phyloP scores from a whole-genome alignment of 1,140 invertebrate genomes.

The Latrodectus geometricus region DNA sequence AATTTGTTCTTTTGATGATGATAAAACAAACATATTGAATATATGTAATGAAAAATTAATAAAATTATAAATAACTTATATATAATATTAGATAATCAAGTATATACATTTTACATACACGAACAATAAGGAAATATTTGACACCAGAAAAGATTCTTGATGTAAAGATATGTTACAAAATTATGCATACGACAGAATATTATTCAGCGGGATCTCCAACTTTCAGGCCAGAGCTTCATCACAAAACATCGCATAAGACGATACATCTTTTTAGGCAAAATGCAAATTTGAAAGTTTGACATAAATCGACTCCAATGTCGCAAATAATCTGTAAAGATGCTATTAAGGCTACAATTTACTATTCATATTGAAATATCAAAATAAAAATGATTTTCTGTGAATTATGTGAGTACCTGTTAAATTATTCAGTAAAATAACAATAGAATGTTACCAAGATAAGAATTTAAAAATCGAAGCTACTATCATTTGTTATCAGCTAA shows the following conservation, averaged over 20 bases:
- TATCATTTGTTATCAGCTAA: no score
- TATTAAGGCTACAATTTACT: conserved; percentile 5
- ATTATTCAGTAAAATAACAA: no score
- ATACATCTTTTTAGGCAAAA: conserved; percentile 56
- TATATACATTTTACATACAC: conserved; percentile 40
- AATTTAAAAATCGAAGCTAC: no score
- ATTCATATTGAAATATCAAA: no score
- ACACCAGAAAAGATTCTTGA: conserved; percentile 37
- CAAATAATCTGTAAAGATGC: conserved; percentile 56
- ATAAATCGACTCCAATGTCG: conserved; percentile 49
- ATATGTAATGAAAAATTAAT: conserved; percentile 40
- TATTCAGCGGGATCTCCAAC: conserved; percentile 46
- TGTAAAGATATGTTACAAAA: conserved; percentile 56
- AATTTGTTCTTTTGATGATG: conserved; percentile 47
- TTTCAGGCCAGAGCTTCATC: conserved; percentile 52
- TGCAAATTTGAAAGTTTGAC: conserved; percentile 43
- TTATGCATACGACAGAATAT: conserved; percentile 36
- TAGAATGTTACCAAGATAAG: no score
- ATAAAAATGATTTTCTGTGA: no score
- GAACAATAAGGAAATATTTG: conserved; percentile 44
- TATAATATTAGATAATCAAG: conserved; percentile 12
- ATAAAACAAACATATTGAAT: not conserved
- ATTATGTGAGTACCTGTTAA: no score
- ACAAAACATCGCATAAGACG: conserved; percentile 49
- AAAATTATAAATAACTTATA: conserved; percentile 47